A percentile compares a stretch with the other conserved stretches of the same genome.
These are phyloP conservation scores for Drosophila melanosoma DNA, from an alignment of 2,888 invertebrate genomes.

Conservation along the genomic window DNA sequence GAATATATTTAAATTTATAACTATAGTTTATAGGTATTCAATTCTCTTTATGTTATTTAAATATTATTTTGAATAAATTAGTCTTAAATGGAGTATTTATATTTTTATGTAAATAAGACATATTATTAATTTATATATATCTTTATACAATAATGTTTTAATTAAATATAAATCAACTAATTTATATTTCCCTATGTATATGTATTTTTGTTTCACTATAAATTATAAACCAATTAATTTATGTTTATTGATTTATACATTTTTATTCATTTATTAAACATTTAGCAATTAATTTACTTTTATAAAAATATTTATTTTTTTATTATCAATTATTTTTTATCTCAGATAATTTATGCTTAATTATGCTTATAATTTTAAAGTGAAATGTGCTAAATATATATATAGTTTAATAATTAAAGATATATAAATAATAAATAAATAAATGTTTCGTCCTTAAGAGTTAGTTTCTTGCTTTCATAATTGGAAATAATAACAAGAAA, in stretches of 20 bases:
- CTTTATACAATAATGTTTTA: not conserved
- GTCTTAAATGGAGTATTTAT: not conserved
- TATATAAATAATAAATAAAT: not conserved
- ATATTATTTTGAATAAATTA: not conserved
- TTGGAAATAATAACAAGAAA: not conserved
- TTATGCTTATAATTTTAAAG: not conserved
- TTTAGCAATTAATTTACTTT: not conserved
- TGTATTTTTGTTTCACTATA: not conserved
- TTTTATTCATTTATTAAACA: not conserved
- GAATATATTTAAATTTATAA: not conserved
- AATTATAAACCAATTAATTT: not conserved
- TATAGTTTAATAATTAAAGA: not conserved
- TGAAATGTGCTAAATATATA: not conserved
- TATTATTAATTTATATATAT: not conserved
- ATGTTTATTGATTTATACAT: not conserved
- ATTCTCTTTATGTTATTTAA: too few species aligned
- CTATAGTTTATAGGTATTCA: not conserved
- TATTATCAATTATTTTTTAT: too few species aligned
- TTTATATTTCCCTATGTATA: not conserved
- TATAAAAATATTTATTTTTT: not conserved
- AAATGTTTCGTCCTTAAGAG: not conserved
- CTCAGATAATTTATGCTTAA: not conserved
- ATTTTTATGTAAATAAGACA: not conserved
- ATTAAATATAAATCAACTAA: not conserved
- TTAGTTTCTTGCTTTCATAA: conserved; percentile 1